Evolutionary conservation across 2,113 vertebrate species (phyloP).

Genomic region (Sander lucioperca): DNA sequence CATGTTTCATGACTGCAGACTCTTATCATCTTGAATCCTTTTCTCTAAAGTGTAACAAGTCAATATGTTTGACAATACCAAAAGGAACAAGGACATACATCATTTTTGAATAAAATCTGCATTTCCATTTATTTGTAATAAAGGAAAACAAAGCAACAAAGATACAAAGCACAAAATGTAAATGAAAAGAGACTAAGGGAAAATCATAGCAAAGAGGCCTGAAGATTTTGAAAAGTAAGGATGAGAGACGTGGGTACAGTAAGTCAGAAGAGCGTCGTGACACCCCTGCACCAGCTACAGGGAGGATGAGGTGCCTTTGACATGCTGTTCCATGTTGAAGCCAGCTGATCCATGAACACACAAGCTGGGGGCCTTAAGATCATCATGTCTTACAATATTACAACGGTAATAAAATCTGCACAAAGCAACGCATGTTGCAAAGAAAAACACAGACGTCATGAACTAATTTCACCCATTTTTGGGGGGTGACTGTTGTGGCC

Average conservation of each 20-base stretch:
- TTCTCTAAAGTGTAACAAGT: not conserved
- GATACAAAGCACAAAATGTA: not conserved
- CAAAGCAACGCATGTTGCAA: not conserved
- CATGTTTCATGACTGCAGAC: not conserved
- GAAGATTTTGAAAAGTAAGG: not conserved
- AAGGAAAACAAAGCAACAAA: not conserved
- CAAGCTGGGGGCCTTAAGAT: constrained; percentile 12
- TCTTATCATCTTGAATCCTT: not conserved
- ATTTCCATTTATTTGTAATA: not conserved
- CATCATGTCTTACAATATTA: constrained; percentile 1
- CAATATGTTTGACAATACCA: not conserved
- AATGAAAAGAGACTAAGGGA: not conserved
- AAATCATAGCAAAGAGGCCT: not conserved
- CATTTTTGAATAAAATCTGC: constrained; percentile 1
- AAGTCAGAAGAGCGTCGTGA: not conserved
- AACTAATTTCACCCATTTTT: constrained; percentile 10
- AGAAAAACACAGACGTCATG: not conserved
- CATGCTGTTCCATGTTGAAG: constrained; percentile 21
- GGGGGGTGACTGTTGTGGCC: not conserved
- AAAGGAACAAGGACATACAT: not conserved
- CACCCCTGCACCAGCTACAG: not conserved
- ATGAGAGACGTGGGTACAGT: not conserved
- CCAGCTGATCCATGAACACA: constrained; percentile 43
- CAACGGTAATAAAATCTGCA: not conserved
- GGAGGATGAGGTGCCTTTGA: constrained; percentile 6